Conservation (phyloP, 2,888 invertebrate species). For the Petrolisthes manimaculis region DNA sequence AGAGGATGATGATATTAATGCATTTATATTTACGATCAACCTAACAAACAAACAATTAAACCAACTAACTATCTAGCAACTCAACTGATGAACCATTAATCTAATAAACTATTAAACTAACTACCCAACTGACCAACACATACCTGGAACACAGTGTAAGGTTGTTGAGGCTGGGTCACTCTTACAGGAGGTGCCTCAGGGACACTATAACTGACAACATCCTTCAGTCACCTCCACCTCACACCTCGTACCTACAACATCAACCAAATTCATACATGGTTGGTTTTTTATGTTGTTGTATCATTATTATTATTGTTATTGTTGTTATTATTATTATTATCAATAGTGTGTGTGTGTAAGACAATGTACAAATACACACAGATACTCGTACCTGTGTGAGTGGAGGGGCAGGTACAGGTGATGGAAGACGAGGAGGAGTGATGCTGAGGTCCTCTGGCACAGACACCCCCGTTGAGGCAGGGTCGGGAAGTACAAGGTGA, state of each 20-base stretch:
- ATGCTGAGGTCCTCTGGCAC: constrained; percentile 28
- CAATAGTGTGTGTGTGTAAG: background rate
- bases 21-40: constrained; percentile 75
- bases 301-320: background rate
- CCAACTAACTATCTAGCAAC: too few species aligned
- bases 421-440: background rate
- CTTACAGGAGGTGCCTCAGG: constrained; percentile 52
- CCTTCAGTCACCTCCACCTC: constrained; percentile 49
- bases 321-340: background rate
- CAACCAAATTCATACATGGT: background rate
- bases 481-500: constrained; percentile 82
- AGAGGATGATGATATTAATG: too few species aligned
- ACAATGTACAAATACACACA: background rate
- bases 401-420: constrained; percentile 36
- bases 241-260: constrained; percentile 36
- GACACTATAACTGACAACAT: constrained; percentile 42
- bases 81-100: too few species aligned
- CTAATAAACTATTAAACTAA: too few species aligned
- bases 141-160: constrained; percentile 54
- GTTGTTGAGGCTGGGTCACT: constrained; percentile 36
- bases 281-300: background rate
- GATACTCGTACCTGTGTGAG: constrained; percentile 39
- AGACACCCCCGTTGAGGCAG: constrained; percentile 78
- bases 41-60: constrained; percentile 50
- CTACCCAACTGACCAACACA: background rate